phyloP scores from a whole-genome alignment of 2,888 invertebrate species.

The Marronus borbonicus region DNA sequence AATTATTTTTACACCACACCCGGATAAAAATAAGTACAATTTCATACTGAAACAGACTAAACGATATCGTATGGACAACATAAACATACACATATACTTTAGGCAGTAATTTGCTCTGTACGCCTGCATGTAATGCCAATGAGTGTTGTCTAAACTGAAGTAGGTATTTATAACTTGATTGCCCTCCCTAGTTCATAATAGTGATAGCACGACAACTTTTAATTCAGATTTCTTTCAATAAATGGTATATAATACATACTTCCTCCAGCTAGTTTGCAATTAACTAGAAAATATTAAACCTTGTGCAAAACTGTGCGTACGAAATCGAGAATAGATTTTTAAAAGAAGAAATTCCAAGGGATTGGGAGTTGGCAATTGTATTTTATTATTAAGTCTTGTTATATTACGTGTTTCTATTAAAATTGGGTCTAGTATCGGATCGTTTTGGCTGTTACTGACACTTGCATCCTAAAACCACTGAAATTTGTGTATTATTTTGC shows the following conservation, averaged over 20 bases:
- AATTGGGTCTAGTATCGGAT: slow-evolving; percentile 32
- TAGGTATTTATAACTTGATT: slow-evolving; percentile 13
- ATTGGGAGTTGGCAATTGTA: slow-evolving; percentile 27
- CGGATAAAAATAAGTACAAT: not conserved
- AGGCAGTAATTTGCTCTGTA: not conserved
- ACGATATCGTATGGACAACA: not conserved
- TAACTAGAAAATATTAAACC: not conserved
- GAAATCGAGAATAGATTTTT: not conserved
- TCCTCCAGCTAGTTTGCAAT: not conserved
- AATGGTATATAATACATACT: not conserved
- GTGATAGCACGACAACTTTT: not conserved
- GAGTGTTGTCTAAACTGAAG: not conserved
- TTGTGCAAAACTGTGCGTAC: not conserved
- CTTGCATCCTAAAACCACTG: slow-evolving; percentile 52
- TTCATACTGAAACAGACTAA: not conserved
- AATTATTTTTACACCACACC: not conserved
- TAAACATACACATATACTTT: not conserved
- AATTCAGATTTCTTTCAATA: not conserved
- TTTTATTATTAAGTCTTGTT: slow-evolving; percentile 7
- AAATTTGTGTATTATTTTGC: slow-evolving; percentile 44
- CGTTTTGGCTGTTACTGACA: slow-evolving; percentile 48
- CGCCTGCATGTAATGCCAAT: not conserved
- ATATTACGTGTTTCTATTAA: slow-evolving; percentile 27
- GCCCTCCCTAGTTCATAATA: not conserved
- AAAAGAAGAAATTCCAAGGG: not conserved